These are phyloP conservation scores for Lochmaea crataegi DNA, from an alignment of 2,888 invertebrate species.

Conservation along the genomic window DNA sequence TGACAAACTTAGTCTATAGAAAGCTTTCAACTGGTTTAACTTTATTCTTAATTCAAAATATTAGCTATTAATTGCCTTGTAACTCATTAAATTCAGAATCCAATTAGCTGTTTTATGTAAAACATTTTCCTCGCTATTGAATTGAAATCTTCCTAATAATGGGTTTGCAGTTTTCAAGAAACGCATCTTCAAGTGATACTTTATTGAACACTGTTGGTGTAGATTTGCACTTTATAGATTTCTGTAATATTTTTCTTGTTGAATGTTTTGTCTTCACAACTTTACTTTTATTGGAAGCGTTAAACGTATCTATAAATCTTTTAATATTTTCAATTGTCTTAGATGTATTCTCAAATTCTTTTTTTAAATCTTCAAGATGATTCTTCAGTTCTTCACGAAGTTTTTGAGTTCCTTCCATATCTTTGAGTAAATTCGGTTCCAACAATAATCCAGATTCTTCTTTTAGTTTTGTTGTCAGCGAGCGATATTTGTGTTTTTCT, in stretches of 20 bases:
- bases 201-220: neutral
- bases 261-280: neutral
- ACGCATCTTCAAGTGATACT: neutral
- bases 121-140: neutral
- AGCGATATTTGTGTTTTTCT: neutral
- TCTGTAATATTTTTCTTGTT: neutral
- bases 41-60: too few relatives aligned
- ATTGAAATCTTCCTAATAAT: neutral
- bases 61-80: too few relatives aligned
- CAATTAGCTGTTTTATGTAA: neutral
- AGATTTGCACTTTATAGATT: neutral
- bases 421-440: neutral
- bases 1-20: too few relatives aligned
- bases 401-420: neutral
- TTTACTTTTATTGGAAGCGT: too few relatives aligned
- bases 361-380: neutral
- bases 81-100: neutral
- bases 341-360: neutral
- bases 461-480: neutral
- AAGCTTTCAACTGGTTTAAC: too few relatives aligned
- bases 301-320: neutral
- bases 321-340: neutral
- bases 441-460: neutral
- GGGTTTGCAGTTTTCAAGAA: neutral
- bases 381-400: neutral